Base-by-base conservation (phyloP, 2,113 vertebrate genomes). In the Riparia riparia region DNA sequence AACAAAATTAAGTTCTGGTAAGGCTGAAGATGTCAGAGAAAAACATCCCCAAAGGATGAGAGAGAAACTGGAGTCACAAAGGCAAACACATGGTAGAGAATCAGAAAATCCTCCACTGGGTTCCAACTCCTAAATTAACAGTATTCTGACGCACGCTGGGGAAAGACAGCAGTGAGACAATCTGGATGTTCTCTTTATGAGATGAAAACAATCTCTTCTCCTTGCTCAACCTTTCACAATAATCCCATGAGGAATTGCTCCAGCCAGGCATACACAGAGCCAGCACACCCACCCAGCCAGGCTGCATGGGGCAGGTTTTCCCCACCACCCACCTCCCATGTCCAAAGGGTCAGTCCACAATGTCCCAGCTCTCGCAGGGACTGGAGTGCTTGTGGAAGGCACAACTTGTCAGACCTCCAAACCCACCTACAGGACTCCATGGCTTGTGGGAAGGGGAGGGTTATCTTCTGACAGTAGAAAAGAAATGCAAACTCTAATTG, bases 111-210 rank as follows among this genome's bases (percentile, higher is more conserved):
- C 83, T 89, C 53, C 1, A 6, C 5, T 82, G 77, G 51, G 28
- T 81, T 94, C 92, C 82, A 93, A 0, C 57, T 94, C 89, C 49
- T 72, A 91, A 93, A 89, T 92, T 91, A 89, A 81, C 77, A 72
- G n/a, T 56, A 56, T 83, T 95, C 71, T 89, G 74, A 93, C 12
- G 16, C 85, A 89, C 1, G 0, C 37, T 72, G 69, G 49, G 41
- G 74, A 92, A n/a, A 80, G 51, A 56, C 66, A 82, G 76, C 71
- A 71, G 9, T 51, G 54, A 92, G 56, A 86, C 77, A 89, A 81
- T 81, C 72, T 61, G 60, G 41, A 74, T 83, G 72, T 86, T 94
- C 76, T 41, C 29, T 71, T 89, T 45, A 57, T 37, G 72, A 92
- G 81, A 93, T 44, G 65, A 94, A 94, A 95, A 94, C 73, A 79